Percentiles rank a stretch among this genome's conserved stretches.
Evolutionary conservation across 2,113 vertebrate species (phyloP).

Genomic region (Gracilinanus agilis): DNA sequence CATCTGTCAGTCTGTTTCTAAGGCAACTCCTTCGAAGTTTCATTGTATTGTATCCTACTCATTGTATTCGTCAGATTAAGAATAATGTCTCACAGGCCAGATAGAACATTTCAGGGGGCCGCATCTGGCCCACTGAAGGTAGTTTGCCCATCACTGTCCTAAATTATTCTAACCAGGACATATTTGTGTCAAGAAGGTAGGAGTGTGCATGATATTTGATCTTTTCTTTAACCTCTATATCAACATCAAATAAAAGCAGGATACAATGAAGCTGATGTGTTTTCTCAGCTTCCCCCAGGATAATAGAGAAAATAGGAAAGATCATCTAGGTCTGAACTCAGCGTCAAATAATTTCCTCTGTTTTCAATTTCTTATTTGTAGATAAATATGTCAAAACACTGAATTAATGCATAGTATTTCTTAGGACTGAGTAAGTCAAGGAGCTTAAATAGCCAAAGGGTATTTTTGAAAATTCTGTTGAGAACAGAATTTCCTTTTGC

Average conservation of each 20-base stretch:
- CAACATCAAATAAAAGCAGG: neutral
- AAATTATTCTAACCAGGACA: neutral
- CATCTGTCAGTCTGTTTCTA: too few relatives aligned
- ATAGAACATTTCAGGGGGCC: too few relatives aligned
- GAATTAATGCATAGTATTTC: constrained; percentile 24
- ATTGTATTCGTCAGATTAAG: too few relatives aligned
- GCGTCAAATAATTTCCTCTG: neutral
- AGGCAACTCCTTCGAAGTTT: too few relatives aligned
- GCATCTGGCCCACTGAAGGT: too few relatives aligned
- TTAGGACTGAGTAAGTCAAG: neutral
- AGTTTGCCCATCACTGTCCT: too few relatives aligned
- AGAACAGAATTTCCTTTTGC: constrained; percentile 12
- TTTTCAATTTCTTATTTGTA: constrained; percentile 21
- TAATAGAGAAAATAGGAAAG: neutral
- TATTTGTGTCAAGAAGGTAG: neutral
- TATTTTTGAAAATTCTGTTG: constrained; percentile 22
- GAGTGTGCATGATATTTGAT: neutral
- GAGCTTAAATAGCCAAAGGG: neutral
- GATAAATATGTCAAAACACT: neutral
- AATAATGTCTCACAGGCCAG: too few relatives aligned
- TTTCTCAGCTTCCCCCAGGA: neutral
- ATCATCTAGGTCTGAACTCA: constrained; percentile 27
- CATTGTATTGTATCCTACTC: too few relatives aligned
- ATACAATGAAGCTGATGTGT: neutral
- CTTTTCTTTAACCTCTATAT: neutral